Evolutionary conservation across 2,888 invertebrate genomes (phyloP).

Genomic region (Falcaria lacertinaria): DNA sequence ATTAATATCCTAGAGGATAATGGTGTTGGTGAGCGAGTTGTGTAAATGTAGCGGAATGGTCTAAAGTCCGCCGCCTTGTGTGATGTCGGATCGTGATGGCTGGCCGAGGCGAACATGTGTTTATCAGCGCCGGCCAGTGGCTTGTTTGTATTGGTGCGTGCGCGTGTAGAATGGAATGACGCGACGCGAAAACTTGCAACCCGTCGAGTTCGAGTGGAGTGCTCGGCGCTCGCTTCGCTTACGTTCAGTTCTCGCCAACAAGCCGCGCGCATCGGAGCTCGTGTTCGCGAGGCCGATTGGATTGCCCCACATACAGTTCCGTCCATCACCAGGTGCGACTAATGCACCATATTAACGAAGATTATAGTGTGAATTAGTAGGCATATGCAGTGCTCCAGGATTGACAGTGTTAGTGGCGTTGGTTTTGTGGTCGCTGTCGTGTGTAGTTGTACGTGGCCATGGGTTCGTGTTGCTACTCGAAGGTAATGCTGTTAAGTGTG

Average conservation of each 20-base stretch:
- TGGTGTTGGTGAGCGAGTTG: constrained; percentile 15
- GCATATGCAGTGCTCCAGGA: constrained; percentile 30
- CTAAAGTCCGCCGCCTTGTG: constrained; percentile 26
- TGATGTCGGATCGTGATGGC: constrained; percentile 25
- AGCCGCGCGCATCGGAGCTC: constrained; percentile 66
- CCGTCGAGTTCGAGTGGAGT: constrained; percentile 26
- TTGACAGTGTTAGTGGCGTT: constrained; percentile 47
- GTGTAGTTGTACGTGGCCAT: constrained; percentile 68
- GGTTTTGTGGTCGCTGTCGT: constrained; percentile 50
- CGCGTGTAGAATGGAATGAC: constrained; percentile 67
- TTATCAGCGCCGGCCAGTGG: constrained; percentile 47
- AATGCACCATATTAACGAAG: constrained; percentile 62
- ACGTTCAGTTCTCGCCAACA: constrained; percentile 61
- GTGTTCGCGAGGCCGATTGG: constrained; percentile 59
- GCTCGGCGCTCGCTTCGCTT: constrained; percentile 18
- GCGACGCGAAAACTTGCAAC: constrained; percentile 75
- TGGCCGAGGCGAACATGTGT: constrained; percentile 44
- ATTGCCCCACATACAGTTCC: constrained; percentile 32
- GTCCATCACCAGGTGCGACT: constrained; percentile 42
- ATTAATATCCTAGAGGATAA: constrained; percentile 7
- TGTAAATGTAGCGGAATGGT: constrained; percentile 27
- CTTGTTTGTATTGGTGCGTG: constrained; percentile 71
- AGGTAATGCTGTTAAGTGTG: constrained; percentile 66
- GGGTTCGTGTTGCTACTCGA: constrained; percentile 63
- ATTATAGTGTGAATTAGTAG: constrained; percentile 70